Conservation (phyloP, 2,113 vertebrate genomes). For the Malurus alboscapulatus region DNA sequence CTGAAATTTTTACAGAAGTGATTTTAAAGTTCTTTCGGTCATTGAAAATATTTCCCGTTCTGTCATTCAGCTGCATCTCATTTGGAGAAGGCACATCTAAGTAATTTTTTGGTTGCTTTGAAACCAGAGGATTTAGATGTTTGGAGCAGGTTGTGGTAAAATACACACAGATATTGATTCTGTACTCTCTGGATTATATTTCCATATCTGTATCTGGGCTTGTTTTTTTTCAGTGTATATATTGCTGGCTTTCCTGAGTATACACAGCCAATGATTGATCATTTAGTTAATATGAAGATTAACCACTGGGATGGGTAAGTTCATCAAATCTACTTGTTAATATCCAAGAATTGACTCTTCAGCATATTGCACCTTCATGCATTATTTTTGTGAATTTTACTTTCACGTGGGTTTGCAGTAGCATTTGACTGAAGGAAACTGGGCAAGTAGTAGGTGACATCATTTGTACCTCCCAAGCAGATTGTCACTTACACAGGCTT, state of each 20-base stretch:
- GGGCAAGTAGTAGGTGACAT: background rate
- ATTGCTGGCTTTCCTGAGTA: slow-evolving; percentile 91
- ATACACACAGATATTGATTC: background rate
- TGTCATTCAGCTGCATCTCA: background rate
- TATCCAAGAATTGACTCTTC: background rate
- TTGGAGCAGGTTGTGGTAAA: background rate
- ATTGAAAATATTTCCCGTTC: background rate
- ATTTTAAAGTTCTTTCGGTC: background rate
- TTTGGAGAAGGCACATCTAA: background rate
- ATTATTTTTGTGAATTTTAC: background rate
- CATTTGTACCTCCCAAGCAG: background rate
- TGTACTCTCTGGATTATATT: background rate
- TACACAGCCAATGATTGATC: slow-evolving; percentile 88
- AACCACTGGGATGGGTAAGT: slow-evolving; percentile 92
- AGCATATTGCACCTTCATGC: background rate
- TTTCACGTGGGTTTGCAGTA: background rate
- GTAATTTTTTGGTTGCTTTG: background rate
- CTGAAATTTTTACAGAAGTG: background rate
- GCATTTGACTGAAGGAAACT: background rate
- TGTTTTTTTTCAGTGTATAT: slow-evolving; percentile 76
- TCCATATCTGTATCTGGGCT: background rate
- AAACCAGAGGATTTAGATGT: background rate
- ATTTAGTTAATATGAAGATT: slow-evolving; percentile 87
- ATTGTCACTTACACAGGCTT: background rate
- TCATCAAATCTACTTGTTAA: background rate